These are phyloP conservation scores for Heliothis subflexa DNA, from an alignment of 1,140 invertebrate species.

Conservation along the genomic window DNA sequence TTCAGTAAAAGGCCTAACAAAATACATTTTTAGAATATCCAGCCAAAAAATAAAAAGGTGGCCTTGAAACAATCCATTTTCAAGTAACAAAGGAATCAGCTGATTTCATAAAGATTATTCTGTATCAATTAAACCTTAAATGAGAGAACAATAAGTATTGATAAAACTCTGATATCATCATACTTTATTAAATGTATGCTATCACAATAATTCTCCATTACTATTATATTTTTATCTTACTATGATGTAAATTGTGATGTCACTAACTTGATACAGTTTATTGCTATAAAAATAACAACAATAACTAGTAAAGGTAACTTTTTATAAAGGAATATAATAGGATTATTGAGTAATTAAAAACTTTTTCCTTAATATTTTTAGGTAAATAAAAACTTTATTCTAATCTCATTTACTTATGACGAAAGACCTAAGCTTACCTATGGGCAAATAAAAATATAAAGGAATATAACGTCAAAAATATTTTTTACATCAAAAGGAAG, in stretches of 20 bases:
- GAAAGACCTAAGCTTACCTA: no score
- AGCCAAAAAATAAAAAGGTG: background rate
- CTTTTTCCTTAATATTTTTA: background rate
- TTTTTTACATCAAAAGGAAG: background rate
- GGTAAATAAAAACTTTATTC: no score
- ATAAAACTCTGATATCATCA: background rate
- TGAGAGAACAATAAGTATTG: background rate
- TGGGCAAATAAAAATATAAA: background rate
- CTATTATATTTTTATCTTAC: constrained; percentile 11
- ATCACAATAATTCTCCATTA: constrained; percentile 4
- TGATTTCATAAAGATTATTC: constrained; percentile 1
- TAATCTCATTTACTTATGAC: no score
- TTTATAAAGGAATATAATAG: background rate
- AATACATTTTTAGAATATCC: no score
- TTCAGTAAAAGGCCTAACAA: background rate
- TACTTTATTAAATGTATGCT: background rate
- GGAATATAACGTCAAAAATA: background rate
- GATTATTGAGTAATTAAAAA: background rate
- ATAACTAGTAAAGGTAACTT: background rate
- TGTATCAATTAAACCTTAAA: constrained; percentile 6
- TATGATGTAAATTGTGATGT: constrained; percentile 25
- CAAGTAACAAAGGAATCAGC: background rate
- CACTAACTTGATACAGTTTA: constrained; percentile 5
- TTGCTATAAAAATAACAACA: constrained; percentile 28
- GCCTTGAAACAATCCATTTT: background rate